Base-by-base conservation (phyloP, 2,888 invertebrate genomes). In the Nomada fabriciana region DNA sequence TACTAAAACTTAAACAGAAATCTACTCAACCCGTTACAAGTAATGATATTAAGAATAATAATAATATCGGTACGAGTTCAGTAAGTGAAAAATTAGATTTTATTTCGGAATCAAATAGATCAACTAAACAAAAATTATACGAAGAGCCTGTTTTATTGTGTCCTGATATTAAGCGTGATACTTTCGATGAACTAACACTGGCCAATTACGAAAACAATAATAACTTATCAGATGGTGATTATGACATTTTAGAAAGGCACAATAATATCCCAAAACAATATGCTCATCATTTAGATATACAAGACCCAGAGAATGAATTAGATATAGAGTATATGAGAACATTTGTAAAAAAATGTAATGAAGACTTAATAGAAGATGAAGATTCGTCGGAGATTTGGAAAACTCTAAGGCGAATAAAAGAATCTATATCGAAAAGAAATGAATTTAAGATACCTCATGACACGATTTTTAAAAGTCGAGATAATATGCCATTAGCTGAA, bases 371-470 rank as follows among this genome's bases (percentile, higher is more conserved):
- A 5, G 13, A 42, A n/a, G 0, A 42, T 9, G 15, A 43, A 18
- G 69, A 82, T 57, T 82, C 76, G 72, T 65, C 72, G 20, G 15
- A 13, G 7, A 5, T 60, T 42, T n/a, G 9, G 1, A 18, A 67
- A 25, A 47, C 63, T 42, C 1, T 23, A 15, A 5, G 0, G 13
- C 47, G 50, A 52, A 47, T 25, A 20, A 52, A 43, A 3, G 20
- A 69, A 23, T 0, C 11, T 25, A 2, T 18, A 9, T 4, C 9
- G 11, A 4, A 69, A 11, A 3, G 43, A 11, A 43, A 36, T 11
- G 23, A 36, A 20, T 11, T 11, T 1, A 64, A 69, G 64, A 53
- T 47, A 50, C 23, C 20, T 1, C 7, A 36, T 13, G 36, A 75
- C 63, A 64, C 23, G 42, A 25, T 52, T 36, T 29, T 25, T 68